Evolutionary conservation across 2,888 invertebrate species (phyloP), one percentile per base, ranked within the genome.

Genomic region (Pasiphila rectangulata): DNA sequence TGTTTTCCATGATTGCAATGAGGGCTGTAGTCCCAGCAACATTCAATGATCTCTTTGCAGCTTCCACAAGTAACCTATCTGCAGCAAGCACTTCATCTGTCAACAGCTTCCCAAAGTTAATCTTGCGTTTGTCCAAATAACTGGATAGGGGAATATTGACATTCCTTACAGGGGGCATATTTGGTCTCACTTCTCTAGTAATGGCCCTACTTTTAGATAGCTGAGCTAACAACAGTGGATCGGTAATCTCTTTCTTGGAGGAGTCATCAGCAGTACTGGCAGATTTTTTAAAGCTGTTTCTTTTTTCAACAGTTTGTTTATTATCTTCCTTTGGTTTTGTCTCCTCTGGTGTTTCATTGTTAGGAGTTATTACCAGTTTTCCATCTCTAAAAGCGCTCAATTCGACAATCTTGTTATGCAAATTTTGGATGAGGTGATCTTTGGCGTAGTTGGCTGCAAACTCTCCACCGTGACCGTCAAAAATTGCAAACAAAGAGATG

Each of bases 391-490:
- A 85, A 64, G 93, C 91, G 78, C 93, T 93, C 42, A 95, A 84
- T 72, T 94, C 94, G 17, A 93, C 89, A 32, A 96, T 92, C 85
- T 94, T 95, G 68, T 93, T 93, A 63, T 92, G 93, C 38, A 96
- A 88, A 72, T 93, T 95, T 72, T 94, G 93, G 55, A 97, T 93
- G 10, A 98, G 90, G 62, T 96, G 94, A 63, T 97, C 96, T 74
- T 95, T 94, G 39, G 96, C 96, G 85, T 95, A 98, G 73, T 97
- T 95, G 12, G 97, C 97, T 39, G 97, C 97, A 88, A 96, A 96
- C 87, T 97, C 96, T 25, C 98, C 98, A 38, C 98, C 98, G 78
- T 98, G 98, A 0, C 98, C 98, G 84, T 98, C 98, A 77, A 97
- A 98, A 59, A 98, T 94, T 30, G 97, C 97, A 84, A 96, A 97